phyloP scores from a whole-genome alignment of 2,113 vertebrate genomes.

The Apteryx mantelli region DNA sequence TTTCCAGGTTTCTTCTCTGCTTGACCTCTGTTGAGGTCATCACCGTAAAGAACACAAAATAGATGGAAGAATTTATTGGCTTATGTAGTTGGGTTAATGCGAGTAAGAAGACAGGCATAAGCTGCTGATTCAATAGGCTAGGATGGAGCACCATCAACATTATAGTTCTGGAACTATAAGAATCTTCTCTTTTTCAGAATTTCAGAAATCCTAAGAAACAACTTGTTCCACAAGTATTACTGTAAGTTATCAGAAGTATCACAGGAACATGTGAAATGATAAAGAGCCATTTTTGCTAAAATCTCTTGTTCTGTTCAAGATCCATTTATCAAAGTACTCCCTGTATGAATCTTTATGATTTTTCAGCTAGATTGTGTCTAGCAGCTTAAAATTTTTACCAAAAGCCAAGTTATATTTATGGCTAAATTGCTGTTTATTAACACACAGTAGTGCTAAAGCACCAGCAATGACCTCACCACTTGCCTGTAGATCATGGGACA shows the following conservation, averaged over 20 bases:
- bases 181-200: not conserved
- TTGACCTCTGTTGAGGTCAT: not conserved
- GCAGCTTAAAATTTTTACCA: not conserved
- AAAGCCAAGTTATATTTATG: not conserved
- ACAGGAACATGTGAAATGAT: not conserved
- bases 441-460: no score
- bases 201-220: not conserved
- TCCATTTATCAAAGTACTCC: not conserved
- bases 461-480: not conserved
- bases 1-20: not conserved
- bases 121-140: not conserved
- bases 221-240: not conserved
- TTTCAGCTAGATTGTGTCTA: not conserved
- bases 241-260: not conserved
- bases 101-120: not conserved
- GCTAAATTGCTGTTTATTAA: not conserved
- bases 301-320: not conserved
- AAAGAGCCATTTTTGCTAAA: not conserved
- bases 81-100: not conserved
- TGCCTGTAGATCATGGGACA: not conserved
- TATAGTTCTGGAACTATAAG: not conserved
- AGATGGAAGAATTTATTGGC: not conserved
- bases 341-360: not conserved
- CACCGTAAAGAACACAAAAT: not conserved
- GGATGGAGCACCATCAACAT: not conserved